phyloP scores from a whole-genome alignment of 2,888 invertebrate genomes.

The Dendrolimus houi region DNA sequence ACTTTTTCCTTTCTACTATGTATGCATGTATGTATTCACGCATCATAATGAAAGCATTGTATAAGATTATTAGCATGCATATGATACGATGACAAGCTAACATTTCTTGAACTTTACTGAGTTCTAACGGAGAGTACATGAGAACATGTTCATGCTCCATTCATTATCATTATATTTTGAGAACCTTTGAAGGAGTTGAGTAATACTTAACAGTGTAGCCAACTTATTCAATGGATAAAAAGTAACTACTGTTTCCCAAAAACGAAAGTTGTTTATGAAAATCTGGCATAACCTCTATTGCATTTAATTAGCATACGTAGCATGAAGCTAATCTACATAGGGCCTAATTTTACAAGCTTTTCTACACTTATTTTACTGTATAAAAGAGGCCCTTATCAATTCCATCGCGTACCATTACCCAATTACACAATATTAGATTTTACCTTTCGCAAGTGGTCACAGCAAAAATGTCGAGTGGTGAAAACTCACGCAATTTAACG shows the following conservation, averaged over 20 bases:
- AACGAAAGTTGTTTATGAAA: background rate
- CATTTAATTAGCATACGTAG: background rate
- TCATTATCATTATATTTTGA: background rate
- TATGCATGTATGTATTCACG: too few species aligned
- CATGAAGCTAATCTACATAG: background rate
- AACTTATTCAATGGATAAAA: background rate
- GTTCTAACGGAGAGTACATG: too few species aligned
- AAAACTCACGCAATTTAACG: slow-evolving; percentile 30
- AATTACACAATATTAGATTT: slow-evolving; percentile 22
- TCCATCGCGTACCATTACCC: slow-evolving; percentile 19
- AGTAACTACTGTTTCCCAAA: background rate
- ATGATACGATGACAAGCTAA: too few species aligned
- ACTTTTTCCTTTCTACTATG: too few species aligned
- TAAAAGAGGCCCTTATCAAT: slow-evolving; percentile 13
- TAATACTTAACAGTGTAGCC: background rate
- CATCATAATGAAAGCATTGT: too few species aligned
- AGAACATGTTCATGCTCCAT: background rate
- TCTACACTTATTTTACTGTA: slow-evolving; percentile 7
- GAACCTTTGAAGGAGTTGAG: background rate
- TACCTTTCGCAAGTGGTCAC: slow-evolving; percentile 12
- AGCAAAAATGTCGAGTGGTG: slow-evolving; percentile 24
- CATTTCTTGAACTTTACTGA: too few species aligned
- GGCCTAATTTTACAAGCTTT: slow-evolving; percentile 1
- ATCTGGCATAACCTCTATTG: background rate
- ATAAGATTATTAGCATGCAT: too few species aligned